These are phyloP conservation scores for Synaphobranchus kaupii DNA, from an alignment of 2,797 vertebrate genomes.

Conservation along the genomic window DNA sequence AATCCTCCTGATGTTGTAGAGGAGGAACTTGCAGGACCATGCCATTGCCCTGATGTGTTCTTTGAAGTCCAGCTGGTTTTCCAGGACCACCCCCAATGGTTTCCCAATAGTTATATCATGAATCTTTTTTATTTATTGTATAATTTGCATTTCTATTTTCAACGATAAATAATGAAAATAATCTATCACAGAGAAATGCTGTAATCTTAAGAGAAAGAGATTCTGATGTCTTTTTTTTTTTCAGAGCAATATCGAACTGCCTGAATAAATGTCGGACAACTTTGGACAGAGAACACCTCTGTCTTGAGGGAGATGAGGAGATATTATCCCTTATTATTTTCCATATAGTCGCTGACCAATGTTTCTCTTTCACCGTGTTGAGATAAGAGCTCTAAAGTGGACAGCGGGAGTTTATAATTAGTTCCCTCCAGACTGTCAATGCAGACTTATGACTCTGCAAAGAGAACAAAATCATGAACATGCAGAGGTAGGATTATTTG, in stretches of 20 bases:
- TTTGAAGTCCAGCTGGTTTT: too few relatives aligned
- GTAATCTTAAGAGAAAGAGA: neutral
- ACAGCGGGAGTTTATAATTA: conserved; percentile 9
- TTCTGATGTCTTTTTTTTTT: neutral
- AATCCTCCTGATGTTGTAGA: too few relatives aligned
- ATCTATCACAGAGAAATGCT: conserved; percentile 6
- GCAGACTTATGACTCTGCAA: neutral
- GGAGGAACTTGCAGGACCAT: too few relatives aligned
- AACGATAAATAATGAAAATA: conserved; percentile 4
- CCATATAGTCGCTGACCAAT: neutral
- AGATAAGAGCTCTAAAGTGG: conserved; percentile 15
- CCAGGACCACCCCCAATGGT: too few relatives aligned
- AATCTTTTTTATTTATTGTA: neutral
- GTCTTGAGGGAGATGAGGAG: neutral
- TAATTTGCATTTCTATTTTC: neutral
- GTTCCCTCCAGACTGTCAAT: conserved; percentile 16
- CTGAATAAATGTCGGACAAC: neutral
- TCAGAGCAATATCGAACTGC: neutral
- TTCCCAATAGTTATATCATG: neutral
- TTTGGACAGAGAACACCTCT: neutral
- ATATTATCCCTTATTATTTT: conserved; percentile 6
- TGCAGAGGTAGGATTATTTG: neutral
- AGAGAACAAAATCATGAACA: conserved; percentile 1
- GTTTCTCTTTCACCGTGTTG: conserved; percentile 9
- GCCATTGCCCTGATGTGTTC: too few relatives aligned